Percentiles rank a stretch among this genome's conserved stretches.
Conservation (phyloP, 2,797 vertebrate genomes). For the Onychomys leucogaster region DNA sequence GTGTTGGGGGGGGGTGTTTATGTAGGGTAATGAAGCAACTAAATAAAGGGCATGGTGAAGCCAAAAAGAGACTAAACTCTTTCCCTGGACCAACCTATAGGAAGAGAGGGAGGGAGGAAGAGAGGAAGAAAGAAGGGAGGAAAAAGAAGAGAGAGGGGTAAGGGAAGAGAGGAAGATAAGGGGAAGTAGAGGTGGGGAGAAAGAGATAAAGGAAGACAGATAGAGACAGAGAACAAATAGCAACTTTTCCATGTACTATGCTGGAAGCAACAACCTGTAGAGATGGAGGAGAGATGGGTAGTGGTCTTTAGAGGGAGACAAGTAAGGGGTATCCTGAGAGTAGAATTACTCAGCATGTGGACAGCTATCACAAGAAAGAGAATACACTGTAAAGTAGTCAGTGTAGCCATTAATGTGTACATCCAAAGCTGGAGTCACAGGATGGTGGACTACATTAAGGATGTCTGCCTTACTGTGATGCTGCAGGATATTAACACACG, state of each 20-base stretch:
- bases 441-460: background rate
- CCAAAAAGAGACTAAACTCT: background rate
- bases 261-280: background rate
- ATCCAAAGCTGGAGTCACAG: background rate
- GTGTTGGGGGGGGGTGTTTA: background rate
- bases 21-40: background rate
- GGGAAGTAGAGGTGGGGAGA: background rate
- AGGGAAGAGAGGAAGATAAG: background rate
- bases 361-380: background rate
- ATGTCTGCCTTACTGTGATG: background rate
- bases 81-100: too few relatives aligned
- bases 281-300: background rate
- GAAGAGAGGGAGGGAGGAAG: background rate
- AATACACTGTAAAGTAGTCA: background rate
- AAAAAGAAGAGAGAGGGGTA: background rate
- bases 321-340: too few relatives aligned
- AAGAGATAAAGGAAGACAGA: background rate
- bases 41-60: background rate
- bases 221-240: background rate
- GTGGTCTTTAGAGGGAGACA: background rate
- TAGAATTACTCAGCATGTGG: fast-evolving
- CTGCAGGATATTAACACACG: background rate
- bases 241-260: background rate
- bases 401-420: too few relatives aligned
- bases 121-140: background rate